These are phyloP conservation scores for Homarus gammarus DNA, from an alignment of 2,888 invertebrate genomes.

Conservation along the genomic window DNA sequence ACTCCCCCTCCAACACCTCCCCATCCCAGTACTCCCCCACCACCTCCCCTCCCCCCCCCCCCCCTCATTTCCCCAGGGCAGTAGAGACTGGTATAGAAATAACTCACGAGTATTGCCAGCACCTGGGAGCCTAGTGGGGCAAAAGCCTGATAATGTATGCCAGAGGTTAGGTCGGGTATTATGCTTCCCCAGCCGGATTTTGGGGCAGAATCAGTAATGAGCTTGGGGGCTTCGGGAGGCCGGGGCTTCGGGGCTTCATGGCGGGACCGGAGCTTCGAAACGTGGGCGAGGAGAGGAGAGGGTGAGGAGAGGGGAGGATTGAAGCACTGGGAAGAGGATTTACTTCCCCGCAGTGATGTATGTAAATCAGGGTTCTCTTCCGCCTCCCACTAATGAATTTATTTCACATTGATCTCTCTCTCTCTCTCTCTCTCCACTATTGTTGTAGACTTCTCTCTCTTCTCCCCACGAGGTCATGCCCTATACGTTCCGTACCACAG, in stretches of 20 bases:
- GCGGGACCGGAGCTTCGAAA: not conserved
- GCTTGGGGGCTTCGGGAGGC: conserved; percentile 20
- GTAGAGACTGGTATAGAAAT: conserved; percentile 10
- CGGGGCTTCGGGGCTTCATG: conserved; percentile 10
- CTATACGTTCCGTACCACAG: no score
- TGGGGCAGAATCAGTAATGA: conserved; percentile 49
- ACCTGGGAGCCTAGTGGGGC: conserved; percentile 6
- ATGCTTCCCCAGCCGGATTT: conserved; percentile 22
- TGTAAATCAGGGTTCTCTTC: conserved; percentile 43
- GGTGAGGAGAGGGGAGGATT: not conserved
- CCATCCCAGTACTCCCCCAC: no score
- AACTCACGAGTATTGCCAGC: not conserved
- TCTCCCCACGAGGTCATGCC: no score
- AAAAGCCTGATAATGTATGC: conserved; percentile 45
- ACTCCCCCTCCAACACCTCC: no score
- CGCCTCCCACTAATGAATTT: conserved; percentile 50
- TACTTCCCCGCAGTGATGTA: conserved; percentile 35
- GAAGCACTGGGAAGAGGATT: conserved; percentile 29
- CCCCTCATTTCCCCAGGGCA: not conserved
- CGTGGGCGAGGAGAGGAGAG: no score
- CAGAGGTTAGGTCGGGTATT: conserved; percentile 38
- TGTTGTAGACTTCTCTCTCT: no score
- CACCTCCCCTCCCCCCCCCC: no score
- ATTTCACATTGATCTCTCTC: no score
- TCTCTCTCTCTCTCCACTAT: no score